These are phyloP conservation scores for Sebastiscus albofasciatus DNA, from an alignment of 2,797 vertebrate species.

Conservation along the genomic window DNA sequence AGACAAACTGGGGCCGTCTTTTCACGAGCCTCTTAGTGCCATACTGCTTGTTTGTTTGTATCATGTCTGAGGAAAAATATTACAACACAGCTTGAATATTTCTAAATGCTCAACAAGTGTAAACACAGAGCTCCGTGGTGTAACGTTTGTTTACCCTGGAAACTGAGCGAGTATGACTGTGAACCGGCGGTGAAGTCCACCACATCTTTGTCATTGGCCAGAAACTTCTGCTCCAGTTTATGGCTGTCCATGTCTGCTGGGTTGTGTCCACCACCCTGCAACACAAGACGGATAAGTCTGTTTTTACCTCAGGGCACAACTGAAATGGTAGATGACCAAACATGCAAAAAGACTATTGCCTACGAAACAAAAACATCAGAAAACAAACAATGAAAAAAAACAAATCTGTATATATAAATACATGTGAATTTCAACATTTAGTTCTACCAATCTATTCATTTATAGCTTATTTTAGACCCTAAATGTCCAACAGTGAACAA, in stretches of 20 bases:
- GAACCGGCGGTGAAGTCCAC: slow-evolving; percentile 75
- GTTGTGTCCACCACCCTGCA: slow-evolving; percentile 43
- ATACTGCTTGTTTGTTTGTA: slow-evolving; percentile 77
- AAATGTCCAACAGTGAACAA: neutral
- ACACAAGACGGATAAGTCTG: neutral
- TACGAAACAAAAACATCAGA: neutral
- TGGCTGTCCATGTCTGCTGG: slow-evolving; percentile 60
- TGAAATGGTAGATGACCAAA: neutral
- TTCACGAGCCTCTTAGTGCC: slow-evolving; percentile 71
- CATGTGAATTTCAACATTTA: neutral
- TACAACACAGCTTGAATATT: neutral
- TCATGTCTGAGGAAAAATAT: slow-evolving; percentile 74
- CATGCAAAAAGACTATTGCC: neutral
- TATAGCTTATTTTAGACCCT: neutral
- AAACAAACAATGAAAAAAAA: neutral
- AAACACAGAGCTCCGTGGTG: neutral
- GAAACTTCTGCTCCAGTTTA: slow-evolving; percentile 75
- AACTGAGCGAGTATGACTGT: slow-evolving; percentile 76
- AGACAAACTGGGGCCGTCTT: slow-evolving; percentile 78
- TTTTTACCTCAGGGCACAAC: neutral
- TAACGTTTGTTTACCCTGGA: slow-evolving; percentile 64
- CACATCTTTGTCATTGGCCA: slow-evolving; percentile 52
- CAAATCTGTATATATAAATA: no score
- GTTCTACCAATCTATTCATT: neutral
- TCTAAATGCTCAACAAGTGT: neutral